Evolutionary conservation across 2,888 invertebrate genomes (phyloP), one percentile per base, ranked within the genome.

Genomic region (Acrobasis repandana): DNA sequence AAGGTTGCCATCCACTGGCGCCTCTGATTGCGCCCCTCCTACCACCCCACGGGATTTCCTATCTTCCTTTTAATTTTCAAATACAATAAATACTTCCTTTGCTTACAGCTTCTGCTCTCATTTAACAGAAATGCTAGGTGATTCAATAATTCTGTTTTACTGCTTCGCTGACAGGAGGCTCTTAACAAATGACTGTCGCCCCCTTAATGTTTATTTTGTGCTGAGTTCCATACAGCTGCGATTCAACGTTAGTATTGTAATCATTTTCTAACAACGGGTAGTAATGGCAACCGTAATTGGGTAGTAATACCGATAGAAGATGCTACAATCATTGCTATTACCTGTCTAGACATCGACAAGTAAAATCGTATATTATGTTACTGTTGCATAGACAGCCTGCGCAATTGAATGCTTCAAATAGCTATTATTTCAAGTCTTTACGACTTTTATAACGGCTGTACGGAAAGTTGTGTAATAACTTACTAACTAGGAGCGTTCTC

Each of bases 41-140:
- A 78, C 75, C 74, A 74, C 70, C 81, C 75, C 83, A 65, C 71
- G 82, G 81, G 85, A 86, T 81, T 83, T 76, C 76, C 80, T 79
- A 78, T 83, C 83, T 80, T 82, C 80, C 88, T 85, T 90, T 90
- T 89, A 88, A 91, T 90, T 90, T 89, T 85, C 86, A 80, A 90
- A 88, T 83, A 88, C 87, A 91, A 88, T 87, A 88, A 90, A 88
- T 86, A 85, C 82, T 85, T 83, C 80, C 76, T 77, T 74, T 76
- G 51, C 34, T 18, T 4, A 77, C 79, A 76, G 71, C 73, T 52
- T 60, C 46, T 74, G 75, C 72, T 67, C 72, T 73, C 69, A 78
- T 78, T 76, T 34, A 33, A 43, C 52, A 46, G 51, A 77, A 79
- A 78, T 75, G 73, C 71, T 71, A 74, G 71, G 70, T 72, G 70